A percentile compares a stretch with the other conserved stretches of the same genome.
Evolutionary conservation across 1,140 invertebrate genomes (phyloP).

Genomic region (Drosophila melanica): DNA sequence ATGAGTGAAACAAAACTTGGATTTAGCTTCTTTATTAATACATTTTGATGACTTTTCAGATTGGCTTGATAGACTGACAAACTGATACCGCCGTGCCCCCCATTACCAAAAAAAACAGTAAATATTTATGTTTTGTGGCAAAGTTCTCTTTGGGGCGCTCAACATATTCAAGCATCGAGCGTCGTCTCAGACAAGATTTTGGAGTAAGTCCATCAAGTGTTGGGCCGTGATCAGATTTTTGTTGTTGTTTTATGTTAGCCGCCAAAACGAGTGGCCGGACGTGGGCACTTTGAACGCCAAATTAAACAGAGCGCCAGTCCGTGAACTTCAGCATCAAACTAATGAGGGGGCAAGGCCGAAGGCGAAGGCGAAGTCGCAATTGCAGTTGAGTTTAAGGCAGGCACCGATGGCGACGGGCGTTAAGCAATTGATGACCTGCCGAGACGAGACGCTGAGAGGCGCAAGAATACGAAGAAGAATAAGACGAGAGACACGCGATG

Average conservation of each 20-base stretch:
- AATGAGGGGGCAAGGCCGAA: conserved; percentile 13
- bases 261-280: conserved; percentile 46
- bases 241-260: conserved; percentile 17
- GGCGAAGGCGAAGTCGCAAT: not conserved
- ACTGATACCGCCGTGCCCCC: no score
- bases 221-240: conserved; percentile 69
- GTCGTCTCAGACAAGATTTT: conserved; percentile 1
- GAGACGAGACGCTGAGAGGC: conserved; percentile 3
- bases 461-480: not conserved
- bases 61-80: no score
- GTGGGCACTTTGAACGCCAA: conserved; percentile 73
- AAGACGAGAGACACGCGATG: no score
- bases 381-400: not conserved
- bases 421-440: conserved; percentile 57
- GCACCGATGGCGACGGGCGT: conserved; percentile 32
- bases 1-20: no score
- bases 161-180: not conserved
- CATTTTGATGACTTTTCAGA: no score
- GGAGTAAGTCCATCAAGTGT: conserved; percentile 27
- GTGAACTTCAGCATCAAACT: conserved; percentile 37
- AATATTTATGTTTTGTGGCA: no score
- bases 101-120: no score
- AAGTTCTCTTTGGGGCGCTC: not conserved
- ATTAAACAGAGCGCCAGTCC: conserved; percentile 67
- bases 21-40: no score